Evolutionary conservation across 1,140 invertebrate species (phyloP), one percentile per base, ranked within the genome.

Genomic region (Sminthurinus signatus): DNA sequence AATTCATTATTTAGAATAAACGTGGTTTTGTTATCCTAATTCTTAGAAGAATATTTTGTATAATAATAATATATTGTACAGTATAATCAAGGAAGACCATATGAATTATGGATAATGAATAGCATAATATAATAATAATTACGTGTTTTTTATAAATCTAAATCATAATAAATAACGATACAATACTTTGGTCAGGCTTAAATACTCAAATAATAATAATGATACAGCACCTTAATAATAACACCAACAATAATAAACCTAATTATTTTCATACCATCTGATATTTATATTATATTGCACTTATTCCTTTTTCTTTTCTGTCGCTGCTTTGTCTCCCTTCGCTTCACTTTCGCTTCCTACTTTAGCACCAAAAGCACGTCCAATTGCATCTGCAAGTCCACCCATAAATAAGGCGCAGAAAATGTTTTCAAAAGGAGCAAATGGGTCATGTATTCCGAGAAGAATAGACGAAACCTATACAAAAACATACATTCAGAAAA

Each of bases 371-470:
- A 92, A 81, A 25, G 91, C 82, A 75, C 88, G 88, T 54, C 89
- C 87, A 70, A 98, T 79, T 23, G 93, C 93, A 80, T 99, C 96
- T 88, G 93, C 97, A 75, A 99, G 91, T 58, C 96, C 96, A 55
- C 96, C 96, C 76, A 99, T 84, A 81, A 98, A 98, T 48, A 99
- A 80, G 17, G 94, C 91, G 77, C 95, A 98, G 79, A 94, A 89
- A 25, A 99, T 81, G 78, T 99, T 99, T 80, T 99, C 96, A 75
- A 99, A 96, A 46, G 96, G 96, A 67, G 95, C 84, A 78, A 99
- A 98, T 46, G 96, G 96, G 83, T 99, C 96, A 73, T 96, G 91
- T 73, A 99, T 98, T 60, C 95, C 93, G 62, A 99, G 81, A 21
- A 99, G 78, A 69, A 99, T 88, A 8, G 94, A 96, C 10, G 94